phyloP scores from a whole-genome alignment of 2,888 invertebrate genomes.

The Alloscopus bannaensis region DNA sequence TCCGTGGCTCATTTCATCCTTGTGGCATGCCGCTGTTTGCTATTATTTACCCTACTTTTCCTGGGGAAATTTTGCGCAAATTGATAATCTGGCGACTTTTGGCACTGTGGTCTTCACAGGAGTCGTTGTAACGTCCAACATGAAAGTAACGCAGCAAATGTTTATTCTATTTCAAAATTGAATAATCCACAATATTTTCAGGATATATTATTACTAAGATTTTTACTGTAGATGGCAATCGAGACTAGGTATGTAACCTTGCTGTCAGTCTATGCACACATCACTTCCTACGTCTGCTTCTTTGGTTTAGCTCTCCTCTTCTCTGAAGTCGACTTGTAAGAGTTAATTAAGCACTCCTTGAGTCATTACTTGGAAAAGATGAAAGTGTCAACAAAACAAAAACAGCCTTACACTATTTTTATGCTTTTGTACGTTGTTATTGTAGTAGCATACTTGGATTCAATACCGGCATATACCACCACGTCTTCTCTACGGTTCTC shows the following conservation, averaged over 20 bases:
- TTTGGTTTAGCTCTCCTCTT: constrained; percentile 79
- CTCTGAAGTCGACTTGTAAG: constrained; percentile 78
- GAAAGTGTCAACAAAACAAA: background rate
- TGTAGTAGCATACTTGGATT: constrained; percentile 26
- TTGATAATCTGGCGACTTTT: background rate
- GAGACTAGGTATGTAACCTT: constrained; percentile 80
- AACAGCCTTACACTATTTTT: constrained; percentile 1
- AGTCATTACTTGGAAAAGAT: too few relatives aligned
- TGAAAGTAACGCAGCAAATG: background rate
- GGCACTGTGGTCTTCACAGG: background rate
- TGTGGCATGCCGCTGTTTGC: background rate
- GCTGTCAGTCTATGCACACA: constrained; percentile 77
- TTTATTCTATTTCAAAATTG: background rate
- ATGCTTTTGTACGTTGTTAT: background rate
- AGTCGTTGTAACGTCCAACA: background rate
- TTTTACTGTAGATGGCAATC: constrained; percentile 78
- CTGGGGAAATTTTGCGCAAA: background rate
- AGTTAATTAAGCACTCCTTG: too few relatives aligned
- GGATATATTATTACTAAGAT: background rate
- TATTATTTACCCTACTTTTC: background rate
- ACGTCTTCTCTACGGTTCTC: constrained; percentile 80
- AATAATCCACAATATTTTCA: background rate
- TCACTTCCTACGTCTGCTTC: constrained; percentile 79
- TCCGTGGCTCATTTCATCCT: background rate
- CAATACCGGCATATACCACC: constrained; percentile 56